phyloP scores from a whole-genome alignment of 53 echinoderm and acorn worm genomes.

The Crossaster papposus region DNA sequence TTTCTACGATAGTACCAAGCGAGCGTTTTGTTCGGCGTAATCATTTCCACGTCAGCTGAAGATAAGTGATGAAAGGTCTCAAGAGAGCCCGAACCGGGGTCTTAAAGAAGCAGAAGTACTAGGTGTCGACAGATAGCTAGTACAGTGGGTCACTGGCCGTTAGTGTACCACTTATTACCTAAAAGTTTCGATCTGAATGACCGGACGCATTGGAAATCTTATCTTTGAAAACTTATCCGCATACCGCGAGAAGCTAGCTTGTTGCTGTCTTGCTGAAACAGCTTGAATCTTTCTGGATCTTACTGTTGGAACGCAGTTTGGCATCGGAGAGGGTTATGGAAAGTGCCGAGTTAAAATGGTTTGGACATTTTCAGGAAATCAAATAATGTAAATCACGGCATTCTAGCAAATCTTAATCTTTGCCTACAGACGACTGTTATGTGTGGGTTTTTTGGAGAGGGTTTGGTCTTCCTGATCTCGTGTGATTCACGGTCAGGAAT shows the following conservation, averaged over 20 bases:
- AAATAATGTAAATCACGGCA: too few species aligned
- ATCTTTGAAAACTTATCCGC: not conserved
- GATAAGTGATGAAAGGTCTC: conserved; percentile 46
- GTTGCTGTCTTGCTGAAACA: not conserved
- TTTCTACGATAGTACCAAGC: not conserved
- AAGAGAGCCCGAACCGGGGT: not conserved
- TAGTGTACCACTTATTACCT: not conserved
- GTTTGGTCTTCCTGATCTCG: too few species aligned
- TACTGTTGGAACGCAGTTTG: not conserved
- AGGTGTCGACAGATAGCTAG: conserved; percentile 23
- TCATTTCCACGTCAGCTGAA: conserved; percentile 42
- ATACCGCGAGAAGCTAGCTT: not conserved
- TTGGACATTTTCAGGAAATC: not conserved
- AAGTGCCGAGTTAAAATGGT: not conserved
- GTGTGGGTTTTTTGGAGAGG: too few species aligned
- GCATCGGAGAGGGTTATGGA: not conserved
- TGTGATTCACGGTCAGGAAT: too few species aligned
- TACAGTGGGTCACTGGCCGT: conserved; percentile 31
- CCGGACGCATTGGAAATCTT: not conserved
- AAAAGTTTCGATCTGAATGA: not conserved
- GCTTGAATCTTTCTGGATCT: not conserved
- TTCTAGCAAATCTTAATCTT: too few species aligned
- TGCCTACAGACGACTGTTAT: too few species aligned
- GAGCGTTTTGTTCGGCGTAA: conserved; percentile 27
- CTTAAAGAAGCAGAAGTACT: conserved; percentile 20